Evolutionary conservation across 1,140 invertebrate genomes (phyloP), one percentile per base, ranked within the genome.

Genomic region (Cydia fagiglandana): DNA sequence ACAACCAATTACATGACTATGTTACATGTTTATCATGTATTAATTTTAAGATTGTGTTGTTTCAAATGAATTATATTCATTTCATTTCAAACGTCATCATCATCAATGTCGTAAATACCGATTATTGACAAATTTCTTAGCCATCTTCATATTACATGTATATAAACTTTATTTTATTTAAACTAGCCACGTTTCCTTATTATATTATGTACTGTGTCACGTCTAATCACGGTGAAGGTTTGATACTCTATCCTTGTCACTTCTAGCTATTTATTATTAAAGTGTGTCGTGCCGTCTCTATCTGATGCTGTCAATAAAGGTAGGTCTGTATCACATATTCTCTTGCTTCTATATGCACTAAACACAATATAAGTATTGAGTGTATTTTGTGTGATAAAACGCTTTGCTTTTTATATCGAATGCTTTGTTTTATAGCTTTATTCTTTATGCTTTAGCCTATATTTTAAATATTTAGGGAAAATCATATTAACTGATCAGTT

Each of bases 211-310:
- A 75, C 45, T 74, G 76, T 79, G 78, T 79, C 76, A 78, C 75
- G 64, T 78, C 74, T 89, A 88, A 84, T 88, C 85, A 87, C 85
- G 91, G 91, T 92, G 91, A 91, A 87, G 91, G 91, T 92, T 92
- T 91, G 91, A 92, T 92, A 92, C 90, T 89, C 77, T 85, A 38
- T 77, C 77, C 77, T 81, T 79, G 76, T 82, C 80, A 81, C 70
- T 79, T 74, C 77, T 79, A 45, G 80, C 45, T 64, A 61, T 73
- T 47, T 61, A 68, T 38, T 68, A 64, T 6, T 75, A 77, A 81
- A 81, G 81, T 83, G 80, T 80, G 80, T 77, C 81, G 79, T 64
- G 76, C 17, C 76, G 73, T 78, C 74, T 76, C 30, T 81, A 41
- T 75, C 47, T 70, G 82, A 84, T 80, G 82, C 81, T 84, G 81